Base-by-base conservation (phyloP, 2,113 vertebrate genomes). In the Nesospiza acunhae region DNA sequence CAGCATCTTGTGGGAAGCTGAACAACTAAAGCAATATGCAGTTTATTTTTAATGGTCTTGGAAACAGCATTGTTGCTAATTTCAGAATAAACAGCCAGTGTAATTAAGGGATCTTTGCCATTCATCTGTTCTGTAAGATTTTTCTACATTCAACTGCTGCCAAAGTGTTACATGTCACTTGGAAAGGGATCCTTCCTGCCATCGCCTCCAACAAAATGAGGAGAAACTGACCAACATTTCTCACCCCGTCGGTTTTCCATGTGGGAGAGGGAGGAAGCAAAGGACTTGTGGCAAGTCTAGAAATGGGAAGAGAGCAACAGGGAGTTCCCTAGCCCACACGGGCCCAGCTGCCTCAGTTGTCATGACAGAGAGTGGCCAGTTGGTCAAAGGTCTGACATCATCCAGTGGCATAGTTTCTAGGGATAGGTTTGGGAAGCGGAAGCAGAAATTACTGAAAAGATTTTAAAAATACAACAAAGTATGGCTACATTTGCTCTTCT, bases 171-270 rank as follows among this genome's bases (percentile, higher is more conserved):
- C 70, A 77, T 24, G 74, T 80, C 17, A 33, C 56, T 87, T 33
- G 78, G 70, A 73, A 66, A 84, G 83, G 42, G 83, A 46, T 89
- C 90, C 89, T 94, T 89, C 94, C 82, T 94, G 94, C 49, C 63
- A 59, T 62, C 4, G 27, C 73, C 81, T 49, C 63, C 50, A 73
- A 18, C 14, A 63, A 22, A 96, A 81, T 11, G 60, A 86, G 72
- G 94, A 90, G 37, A 94, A 95, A 97, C 97, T 98, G 96, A 98
- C 97, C 98, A 98, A 96, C 97, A 94, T 98, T 98, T 98, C 97
- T 96, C 91, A 79, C 55, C 84, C 96, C 84, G 73, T 81, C 33
- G 90, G 92, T 89, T 96, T 96, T 97, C 98, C 90, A 84, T 4
- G 83, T 88, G 94, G 96, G 89, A 97, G 91, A 84, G n/a, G 88